Evolutionary conservation across 2,797 vertebrate genomes (phyloP), one percentile per base, ranked within the genome.

Genomic region (Discoglossus pictus): DNA sequence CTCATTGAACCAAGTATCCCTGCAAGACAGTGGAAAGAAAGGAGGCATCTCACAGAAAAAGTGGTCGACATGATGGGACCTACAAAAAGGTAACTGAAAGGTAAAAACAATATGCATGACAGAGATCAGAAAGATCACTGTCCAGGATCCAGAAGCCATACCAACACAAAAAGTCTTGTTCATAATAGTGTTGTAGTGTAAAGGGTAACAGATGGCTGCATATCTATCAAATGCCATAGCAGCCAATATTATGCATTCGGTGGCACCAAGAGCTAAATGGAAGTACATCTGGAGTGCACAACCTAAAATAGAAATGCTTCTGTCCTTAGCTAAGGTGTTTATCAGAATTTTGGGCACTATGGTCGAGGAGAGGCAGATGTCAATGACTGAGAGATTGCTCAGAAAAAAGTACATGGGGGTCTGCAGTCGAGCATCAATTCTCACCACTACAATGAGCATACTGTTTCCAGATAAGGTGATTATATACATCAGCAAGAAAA

Each of bases 371-470:
- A 54, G 23, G 38, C 48, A 54, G 40, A 65, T 44, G 18, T 65
- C 61, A 54, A 65, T 65, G 9, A 65, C 15, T 16, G 61, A 42
- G 9, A 65, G 50, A 27, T 53, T 65, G 2, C 12, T 35, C 10
- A 65, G 50, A 17, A 65, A 65, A 27, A 54, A 65, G 34, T 54
- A 65, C 61, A 65, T 65, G 1, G 61, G 61, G 4, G 61, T 65
- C 17, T 65, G 38, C 34, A 65, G 50, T 39, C 38, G 27, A n/a
- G 38, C 2, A 54, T 65, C 44, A 10, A 65, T 13, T 8, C 5
- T 50, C 34, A 62, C 60, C 8, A 17, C 34, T 7, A 21, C 11
- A 3, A 60, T 60, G 13, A 60, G 11, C 7, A 46, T 24, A 1
- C 9, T 1, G 12, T 60, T 60, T 60, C 40, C 56, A 2, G 10